phyloP scores from a whole-genome alignment of 2,113 vertebrate species.

The Myanophis thanlyinensis region DNA sequence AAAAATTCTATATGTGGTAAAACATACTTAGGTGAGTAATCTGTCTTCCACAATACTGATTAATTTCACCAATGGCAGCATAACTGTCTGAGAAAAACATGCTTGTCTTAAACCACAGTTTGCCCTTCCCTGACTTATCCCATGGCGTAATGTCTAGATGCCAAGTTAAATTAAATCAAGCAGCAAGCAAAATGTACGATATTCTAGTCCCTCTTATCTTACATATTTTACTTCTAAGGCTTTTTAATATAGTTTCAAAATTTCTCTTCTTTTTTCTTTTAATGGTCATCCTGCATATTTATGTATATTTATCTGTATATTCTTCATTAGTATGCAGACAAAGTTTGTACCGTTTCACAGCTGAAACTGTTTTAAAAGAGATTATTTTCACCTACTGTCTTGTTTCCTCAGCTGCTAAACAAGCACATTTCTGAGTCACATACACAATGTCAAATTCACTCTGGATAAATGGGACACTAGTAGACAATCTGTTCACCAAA shows the following conservation, averaged over 20 bases:
- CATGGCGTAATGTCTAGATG: not conserved
- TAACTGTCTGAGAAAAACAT: not conserved
- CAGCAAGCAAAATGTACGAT: not conserved
- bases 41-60: not conserved
- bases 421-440: constrained; percentile 15
- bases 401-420: not conserved
- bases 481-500: not conserved
- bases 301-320: not conserved
- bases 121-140: not conserved
- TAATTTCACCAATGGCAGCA: not conserved
- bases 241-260: not conserved
- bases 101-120: not conserved
- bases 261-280: constrained; percentile 8
- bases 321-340: constrained; percentile 3
- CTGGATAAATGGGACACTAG: constrained; percentile 18
- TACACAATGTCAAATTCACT: not conserved
- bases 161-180: not conserved
- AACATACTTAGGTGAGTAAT: not conserved
- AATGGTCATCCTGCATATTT: not conserved
- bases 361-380: not conserved
- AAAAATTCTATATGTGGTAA: not conserved
- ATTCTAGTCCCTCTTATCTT: not conserved
- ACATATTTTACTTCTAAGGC: not conserved
- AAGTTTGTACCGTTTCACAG: constrained; percentile 3
- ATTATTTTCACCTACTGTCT: not conserved